Percentiles rank a stretch among this genome's conserved stretches.
These are phyloP conservation scores for Volucella inflata DNA, from an alignment of 2,888 invertebrate genomes.

Conservation along the genomic window DNA sequence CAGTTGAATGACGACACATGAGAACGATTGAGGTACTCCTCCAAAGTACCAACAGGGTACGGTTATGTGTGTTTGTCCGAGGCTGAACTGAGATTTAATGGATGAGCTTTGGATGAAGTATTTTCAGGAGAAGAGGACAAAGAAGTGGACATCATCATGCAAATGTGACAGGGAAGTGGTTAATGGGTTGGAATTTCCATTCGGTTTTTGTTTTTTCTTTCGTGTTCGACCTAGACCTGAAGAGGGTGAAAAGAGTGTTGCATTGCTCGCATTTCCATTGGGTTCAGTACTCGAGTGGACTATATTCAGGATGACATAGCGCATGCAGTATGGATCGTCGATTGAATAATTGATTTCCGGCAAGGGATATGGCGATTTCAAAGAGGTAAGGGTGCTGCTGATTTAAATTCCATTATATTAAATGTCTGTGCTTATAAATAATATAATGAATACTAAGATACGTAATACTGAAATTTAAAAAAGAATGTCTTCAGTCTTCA, in stretches of 20 bases:
- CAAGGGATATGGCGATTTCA: conserved; percentile 37
- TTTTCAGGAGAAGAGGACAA: conserved; percentile 41
- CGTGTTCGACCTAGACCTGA: not conserved
- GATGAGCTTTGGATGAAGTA: conserved; percentile 41
- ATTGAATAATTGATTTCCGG: conserved; percentile 74
- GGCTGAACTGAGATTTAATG: conserved; percentile 64
- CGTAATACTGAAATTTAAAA: too few relatives aligned
- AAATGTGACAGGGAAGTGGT: conserved; percentile 68
- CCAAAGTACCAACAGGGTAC: not conserved
- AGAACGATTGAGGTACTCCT: conserved; percentile 13
- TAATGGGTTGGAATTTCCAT: conserved; percentile 49
- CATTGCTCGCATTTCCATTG: conserved; percentile 58
- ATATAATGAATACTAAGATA: too few relatives aligned
- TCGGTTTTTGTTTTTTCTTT: conserved; percentile 10
- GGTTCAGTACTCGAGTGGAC: conserved; percentile 41
- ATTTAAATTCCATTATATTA: not conserved
- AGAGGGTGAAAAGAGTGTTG: conserved; percentile 25
- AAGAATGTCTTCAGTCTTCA: too few relatives aligned
- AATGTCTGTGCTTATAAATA: too few relatives aligned
- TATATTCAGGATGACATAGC: conserved; percentile 58
- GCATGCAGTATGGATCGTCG: conserved; percentile 22
- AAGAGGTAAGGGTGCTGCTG: not conserved
- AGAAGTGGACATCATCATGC: conserved; percentile 64
- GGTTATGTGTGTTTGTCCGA: conserved; percentile 1
- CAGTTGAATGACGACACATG: conserved; percentile 69